phyloP scores from a whole-genome alignment of 2,888 invertebrate species.

The Rhagonycha lutea region DNA sequence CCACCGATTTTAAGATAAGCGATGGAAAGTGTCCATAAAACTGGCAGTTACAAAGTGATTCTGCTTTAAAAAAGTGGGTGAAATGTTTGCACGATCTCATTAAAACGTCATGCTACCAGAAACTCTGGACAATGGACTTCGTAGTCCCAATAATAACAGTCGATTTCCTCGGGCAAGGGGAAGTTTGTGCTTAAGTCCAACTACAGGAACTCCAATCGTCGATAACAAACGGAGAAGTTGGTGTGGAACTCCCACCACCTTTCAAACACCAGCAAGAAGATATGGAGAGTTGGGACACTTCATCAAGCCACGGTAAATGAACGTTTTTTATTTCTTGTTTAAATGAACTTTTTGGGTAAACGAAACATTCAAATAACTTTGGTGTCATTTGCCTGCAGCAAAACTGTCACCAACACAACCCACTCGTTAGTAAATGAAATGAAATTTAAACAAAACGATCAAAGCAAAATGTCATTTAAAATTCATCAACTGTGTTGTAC shows the following conservation, averaged over 20 bases:
- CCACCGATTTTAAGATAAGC: conserved; percentile 24
- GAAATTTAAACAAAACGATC: conserved; percentile 27
- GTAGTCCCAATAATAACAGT: conserved; percentile 53
- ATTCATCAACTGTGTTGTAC: conserved; percentile 12
- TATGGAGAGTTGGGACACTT: conserved; percentile 53
- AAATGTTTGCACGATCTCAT: conserved; percentile 7
- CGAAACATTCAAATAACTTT: conserved; percentile 14
- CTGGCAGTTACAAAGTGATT: conserved; percentile 27
- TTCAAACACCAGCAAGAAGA: conserved; percentile 39
- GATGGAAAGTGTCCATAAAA: conserved; percentile 17
- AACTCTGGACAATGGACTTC: conserved; percentile 50
- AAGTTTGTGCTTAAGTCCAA: conserved; percentile 51
- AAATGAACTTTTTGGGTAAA: conserved; percentile 8
- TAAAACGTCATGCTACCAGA: conserved; percentile 46
- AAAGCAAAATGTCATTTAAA: conserved; percentile 22
- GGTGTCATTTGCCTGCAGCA: conserved; percentile 21
- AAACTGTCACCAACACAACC: conserved; percentile 21
- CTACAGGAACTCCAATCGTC: conserved; percentile 43
- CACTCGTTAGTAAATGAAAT: conserved; percentile 24
- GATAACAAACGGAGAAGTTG: conserved; percentile 51
- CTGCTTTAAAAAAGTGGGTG: conserved; percentile 12
- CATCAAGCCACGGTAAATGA: conserved; percentile 48
- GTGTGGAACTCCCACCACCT: conserved; percentile 49
- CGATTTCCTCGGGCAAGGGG: conserved; percentile 50
- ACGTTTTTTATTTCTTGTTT: conserved; percentile 8